Evolutionary conservation across 2,113 vertebrate genomes (phyloP), one percentile per base, ranked within the genome.

Genomic region (Sinosuthora webbiana): DNA sequence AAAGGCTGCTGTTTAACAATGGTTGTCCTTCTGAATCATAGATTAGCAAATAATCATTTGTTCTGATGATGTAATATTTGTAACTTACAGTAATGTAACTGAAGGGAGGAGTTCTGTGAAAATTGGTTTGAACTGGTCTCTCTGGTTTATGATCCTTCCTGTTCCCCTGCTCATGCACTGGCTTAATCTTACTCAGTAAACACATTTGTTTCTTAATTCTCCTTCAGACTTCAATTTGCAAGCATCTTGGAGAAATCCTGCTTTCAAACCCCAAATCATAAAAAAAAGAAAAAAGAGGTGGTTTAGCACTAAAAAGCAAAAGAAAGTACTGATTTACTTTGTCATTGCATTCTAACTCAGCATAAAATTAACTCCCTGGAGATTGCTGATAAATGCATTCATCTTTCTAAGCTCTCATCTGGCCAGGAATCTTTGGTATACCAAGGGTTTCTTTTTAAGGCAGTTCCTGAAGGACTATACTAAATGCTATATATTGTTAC

Each of bases 71-170:
- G 92, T 94, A 85, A 95, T 94, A 80, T 93, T 88, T 95, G 83
- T 93, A 69, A 88, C 65, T 86, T 91, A 96, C 56, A 80, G 80
- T 87, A 93, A 94, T 79, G 76, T 83, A 92, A 60, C 83, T 85
- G 69, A 82, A 71, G 90, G 82, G 95, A 94, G 95, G 93, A 95
- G 94, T 86, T 83, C 68, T 85, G 71, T 70, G 89, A 89, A 97
- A 96, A 97, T 93, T 87, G 57, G 67, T 95, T 94, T 92, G 90
- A 93, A 92, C 95, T 94, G 83, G 94, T 96, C 96, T 96, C 93
- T 83, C 93, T 95, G 86, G 83, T 95, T 96, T 92, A 83, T 82
- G 89, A 90, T 92, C 62, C 77, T 97, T 97, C 96, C 94, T 96
- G 91, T 96, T 96, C 37, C 70, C n/a, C 67, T 85, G 88, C 30